Base-by-base conservation (phyloP, 2,113 vertebrate species). In the Halcyon senegalensis region DNA sequence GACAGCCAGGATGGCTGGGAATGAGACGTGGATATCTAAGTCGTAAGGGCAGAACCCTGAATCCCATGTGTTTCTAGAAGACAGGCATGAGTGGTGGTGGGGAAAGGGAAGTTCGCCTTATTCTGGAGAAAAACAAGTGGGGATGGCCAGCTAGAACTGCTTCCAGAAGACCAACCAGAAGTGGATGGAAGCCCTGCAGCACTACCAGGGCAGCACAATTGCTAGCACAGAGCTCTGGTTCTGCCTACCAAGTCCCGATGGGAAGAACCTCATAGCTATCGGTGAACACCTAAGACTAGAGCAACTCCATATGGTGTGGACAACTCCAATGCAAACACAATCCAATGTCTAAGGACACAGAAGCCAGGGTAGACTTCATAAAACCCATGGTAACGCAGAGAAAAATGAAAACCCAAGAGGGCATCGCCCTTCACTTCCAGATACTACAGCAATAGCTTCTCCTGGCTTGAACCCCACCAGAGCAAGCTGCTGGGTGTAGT, bases 281-380 rank as follows among this genome's bases (percentile, higher is more conserved):
- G 1, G 70, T 88, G 91, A 93, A 91, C 74, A 87, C 73, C 89
- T 80, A 94, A 87, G 90, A 94, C 82, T 70, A 93, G 50, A 92
- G 79, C 85, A 95, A 92, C 79, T 89, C 89, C 0, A 2, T 33
- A 46, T 33, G 95, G 74, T 63, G 74, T 35, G 46, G 84, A 90
- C 78, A 91, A 82, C 96, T 79, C 78, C 89, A 84, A 92, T 5
- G 93, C 79, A 87, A 96, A 90, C 94, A 83, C 89, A 91, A 82
- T 55, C 93, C 87, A 46, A 67, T 59, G 89, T 82, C 92, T 76
- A 87, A 89, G 93, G 60, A 94, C 23, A 16, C 12, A 51, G 11
- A 72, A 92, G 76, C 88, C 75, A 53, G 88, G 89, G 50, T 11
- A 69, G 69, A 58, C 69, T 78, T 90, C 69, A 62, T 7, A n/a